Conservation (phyloP, 1,140 invertebrate species). For the Drosophila trapezifrons region DNA sequence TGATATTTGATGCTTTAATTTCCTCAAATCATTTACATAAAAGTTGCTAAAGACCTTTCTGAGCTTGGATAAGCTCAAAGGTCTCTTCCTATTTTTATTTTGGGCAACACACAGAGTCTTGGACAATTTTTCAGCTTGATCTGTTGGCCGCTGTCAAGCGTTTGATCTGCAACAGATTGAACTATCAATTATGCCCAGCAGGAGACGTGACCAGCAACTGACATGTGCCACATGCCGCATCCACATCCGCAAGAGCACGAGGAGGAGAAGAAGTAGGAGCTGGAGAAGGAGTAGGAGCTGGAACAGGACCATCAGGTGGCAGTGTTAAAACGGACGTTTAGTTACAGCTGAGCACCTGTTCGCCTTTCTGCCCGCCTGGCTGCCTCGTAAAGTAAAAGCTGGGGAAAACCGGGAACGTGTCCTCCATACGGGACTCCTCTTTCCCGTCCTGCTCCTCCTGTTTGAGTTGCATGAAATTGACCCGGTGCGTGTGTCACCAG, state of each 20-base stretch:
- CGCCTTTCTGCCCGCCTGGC: constrained; percentile 54
- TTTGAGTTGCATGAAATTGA: constrained; percentile 75
- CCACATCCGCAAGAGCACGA: constrained; percentile 1
- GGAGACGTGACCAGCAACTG: constrained; percentile 65
- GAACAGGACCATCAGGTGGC: constrained; percentile 50
- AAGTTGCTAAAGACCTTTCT: neutral
- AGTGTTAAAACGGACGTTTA: constrained; percentile 71
- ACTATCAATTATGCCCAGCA: constrained; percentile 75
- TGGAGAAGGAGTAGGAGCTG: constrained; percentile 5
- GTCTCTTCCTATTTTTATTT: neutral
- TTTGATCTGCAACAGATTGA: constrained; percentile 82
- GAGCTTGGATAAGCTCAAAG: constrained; percentile 13
- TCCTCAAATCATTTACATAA: neutral
- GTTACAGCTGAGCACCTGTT: constrained; percentile 77
- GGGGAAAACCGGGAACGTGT: constrained; percentile 51
- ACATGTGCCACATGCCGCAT: constrained; percentile 47
- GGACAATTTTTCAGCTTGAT: constrained; percentile 79
- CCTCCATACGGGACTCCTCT: constrained; percentile 52
- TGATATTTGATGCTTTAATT: neutral
- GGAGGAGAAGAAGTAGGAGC: constrained; percentile 2
- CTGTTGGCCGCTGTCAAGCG: constrained; percentile 79
- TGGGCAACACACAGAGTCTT: constrained; percentile 1
- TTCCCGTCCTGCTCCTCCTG: constrained; percentile 18
- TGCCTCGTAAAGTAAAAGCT: constrained; percentile 58
- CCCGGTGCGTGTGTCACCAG: constrained; percentile 66